Evolutionary conservation across 2,113 vertebrate species (phyloP).

Genomic region (Gymnogyps californianus): DNA sequence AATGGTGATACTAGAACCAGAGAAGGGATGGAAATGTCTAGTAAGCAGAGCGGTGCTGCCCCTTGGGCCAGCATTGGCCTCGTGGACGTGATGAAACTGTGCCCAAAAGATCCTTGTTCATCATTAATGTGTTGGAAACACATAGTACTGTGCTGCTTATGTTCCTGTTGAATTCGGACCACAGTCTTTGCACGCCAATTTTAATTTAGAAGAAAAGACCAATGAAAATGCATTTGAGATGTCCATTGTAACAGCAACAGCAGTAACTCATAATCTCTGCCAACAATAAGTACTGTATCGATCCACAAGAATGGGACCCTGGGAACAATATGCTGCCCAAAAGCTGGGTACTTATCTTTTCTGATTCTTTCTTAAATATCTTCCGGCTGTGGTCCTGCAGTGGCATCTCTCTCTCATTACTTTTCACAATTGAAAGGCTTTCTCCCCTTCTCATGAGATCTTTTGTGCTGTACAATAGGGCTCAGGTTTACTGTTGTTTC

Average conservation of each 20-base stretch:
- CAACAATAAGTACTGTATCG: background rate
- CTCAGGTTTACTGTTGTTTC: conserved; percentile 4
- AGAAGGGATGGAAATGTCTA: background rate
- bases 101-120: background rate
- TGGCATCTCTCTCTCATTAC: background rate
- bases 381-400: background rate
- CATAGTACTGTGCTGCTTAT: background rate
- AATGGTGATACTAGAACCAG: background rate
- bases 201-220: background rate
- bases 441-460: background rate
- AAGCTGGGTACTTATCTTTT: background rate
- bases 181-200: background rate
- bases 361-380: background rate
- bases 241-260: background rate
- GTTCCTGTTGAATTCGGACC: background rate
- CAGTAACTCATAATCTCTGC: background rate
- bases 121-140: background rate
- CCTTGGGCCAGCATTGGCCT: background rate
- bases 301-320: background rate
- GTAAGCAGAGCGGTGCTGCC: background rate
- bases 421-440: conserved; percentile 5
- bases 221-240: background rate
- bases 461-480: background rate
- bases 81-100: background rate
- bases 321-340: background rate